A percentile compares a stretch with the other conserved stretches of the same genome.
Conservation (phyloP, 2,888 invertebrate genomes). For the Rambutsinella grinnellia region DNA sequence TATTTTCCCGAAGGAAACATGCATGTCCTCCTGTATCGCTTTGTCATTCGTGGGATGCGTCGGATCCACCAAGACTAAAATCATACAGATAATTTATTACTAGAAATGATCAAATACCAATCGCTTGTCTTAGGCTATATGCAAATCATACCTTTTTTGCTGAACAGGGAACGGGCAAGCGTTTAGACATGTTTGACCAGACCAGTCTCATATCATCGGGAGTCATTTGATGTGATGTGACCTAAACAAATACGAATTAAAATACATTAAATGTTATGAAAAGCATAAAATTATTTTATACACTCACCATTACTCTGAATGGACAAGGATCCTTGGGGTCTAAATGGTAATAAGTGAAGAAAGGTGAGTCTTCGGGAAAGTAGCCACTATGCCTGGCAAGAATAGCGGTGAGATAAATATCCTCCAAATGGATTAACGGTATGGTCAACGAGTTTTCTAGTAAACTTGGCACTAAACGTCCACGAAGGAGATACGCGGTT, state of each 20-base stretch:
- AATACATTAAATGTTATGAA: background rate
- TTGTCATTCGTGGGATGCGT: slow-evolving; percentile 59
- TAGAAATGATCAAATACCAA: too few relatives aligned
- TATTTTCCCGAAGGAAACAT: slow-evolving; percentile 45
- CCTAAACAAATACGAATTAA: slow-evolving; percentile 41
- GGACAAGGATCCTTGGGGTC: slow-evolving; percentile 66
- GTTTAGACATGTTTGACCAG: slow-evolving; percentile 62
- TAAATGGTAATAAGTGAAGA: slow-evolving; percentile 63
- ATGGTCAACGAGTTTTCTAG: slow-evolving; percentile 78
- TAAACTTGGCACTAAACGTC: slow-evolving; percentile 76
- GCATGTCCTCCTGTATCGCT: slow-evolving; percentile 59
- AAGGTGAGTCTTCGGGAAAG: slow-evolving; percentile 64
- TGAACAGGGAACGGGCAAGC: slow-evolving; percentile 50
- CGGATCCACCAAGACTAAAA: too few relatives aligned
- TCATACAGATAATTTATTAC: too few relatives aligned
- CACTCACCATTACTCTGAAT: slow-evolving; percentile 63
- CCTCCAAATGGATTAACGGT: slow-evolving; percentile 76
- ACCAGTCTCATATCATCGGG: slow-evolving; percentile 65
- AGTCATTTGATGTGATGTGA: slow-evolving; percentile 66
- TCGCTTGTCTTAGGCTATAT: too few relatives aligned
- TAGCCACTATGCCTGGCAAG: slow-evolving; percentile 65
- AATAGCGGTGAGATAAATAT: slow-evolving; percentile 68
- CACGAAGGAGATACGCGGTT: slow-evolving; percentile 83
- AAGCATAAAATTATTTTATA: background rate
- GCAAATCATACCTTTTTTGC: slow-evolving; percentile 61